A percentile compares a stretch with the other conserved stretches of the same genome.
Conservation (phyloP, 2,113 vertebrate species). For the Muntiacus reevesi region DNA sequence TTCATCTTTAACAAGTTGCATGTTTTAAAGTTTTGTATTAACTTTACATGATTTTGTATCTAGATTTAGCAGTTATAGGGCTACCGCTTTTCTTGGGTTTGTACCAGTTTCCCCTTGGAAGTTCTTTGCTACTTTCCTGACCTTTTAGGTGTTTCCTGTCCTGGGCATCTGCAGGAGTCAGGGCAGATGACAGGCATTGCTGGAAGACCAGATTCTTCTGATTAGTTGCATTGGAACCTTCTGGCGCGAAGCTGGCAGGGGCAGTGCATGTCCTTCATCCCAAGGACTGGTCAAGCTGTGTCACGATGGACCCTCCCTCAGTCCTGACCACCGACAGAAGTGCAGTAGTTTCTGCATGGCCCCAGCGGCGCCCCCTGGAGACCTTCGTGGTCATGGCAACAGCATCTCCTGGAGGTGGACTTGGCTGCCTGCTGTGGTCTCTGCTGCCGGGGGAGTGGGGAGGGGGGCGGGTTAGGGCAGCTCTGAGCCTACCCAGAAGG, state of each 20-base stretch:
- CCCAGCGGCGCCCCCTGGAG: neutral
- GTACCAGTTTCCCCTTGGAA: neutral
- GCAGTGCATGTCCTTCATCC: neutral
- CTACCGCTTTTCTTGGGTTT: neutral
- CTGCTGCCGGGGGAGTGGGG: neutral
- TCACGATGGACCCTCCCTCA: neutral
- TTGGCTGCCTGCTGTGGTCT: neutral
- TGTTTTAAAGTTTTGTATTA: slow-evolving; percentile 45
- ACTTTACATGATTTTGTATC: slow-evolving; percentile 18
- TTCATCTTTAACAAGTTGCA: neutral
- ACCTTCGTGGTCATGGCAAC: neutral
- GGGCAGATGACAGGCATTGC: neutral
- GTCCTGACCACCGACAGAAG: neutral
- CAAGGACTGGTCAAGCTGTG: neutral
- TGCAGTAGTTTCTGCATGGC: neutral
- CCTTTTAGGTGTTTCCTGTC: neutral
- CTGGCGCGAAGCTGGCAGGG: neutral
- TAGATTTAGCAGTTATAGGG: slow-evolving; percentile 30
- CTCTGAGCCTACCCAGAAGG: neutral
- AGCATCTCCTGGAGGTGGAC: neutral
- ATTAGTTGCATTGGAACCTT: neutral
- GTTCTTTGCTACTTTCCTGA: neutral
- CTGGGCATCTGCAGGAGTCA: neutral
- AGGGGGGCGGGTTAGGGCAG: neutral
- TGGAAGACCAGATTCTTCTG: neutral